Percentiles rank a stretch among this genome's conserved stretches.
Conservation (phyloP, 2,888 invertebrate genomes). For the Ceraclea dissimilis region DNA sequence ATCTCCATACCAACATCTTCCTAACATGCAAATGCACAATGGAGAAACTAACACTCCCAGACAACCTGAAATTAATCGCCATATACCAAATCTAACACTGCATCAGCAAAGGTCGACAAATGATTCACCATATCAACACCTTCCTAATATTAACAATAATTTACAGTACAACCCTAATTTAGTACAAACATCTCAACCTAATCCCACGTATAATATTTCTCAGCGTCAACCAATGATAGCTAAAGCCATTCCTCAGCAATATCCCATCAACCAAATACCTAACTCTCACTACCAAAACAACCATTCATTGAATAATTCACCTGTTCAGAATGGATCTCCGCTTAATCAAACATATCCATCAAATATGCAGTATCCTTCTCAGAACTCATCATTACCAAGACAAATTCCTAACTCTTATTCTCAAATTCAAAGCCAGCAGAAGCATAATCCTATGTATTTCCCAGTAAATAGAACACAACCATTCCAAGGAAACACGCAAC, state of each 20-base stretch:
- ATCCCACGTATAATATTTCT: slow-evolving; percentile 9
- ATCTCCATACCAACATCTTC: slow-evolving; percentile 21
- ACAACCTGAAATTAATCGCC: slow-evolving; percentile 5
- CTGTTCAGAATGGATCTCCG: slow-evolving; percentile 3
- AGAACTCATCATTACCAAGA: slow-evolving; percentile 32
- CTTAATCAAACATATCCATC: slow-evolving; percentile 11
- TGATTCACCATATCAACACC: slow-evolving; percentile 22
- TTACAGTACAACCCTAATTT: slow-evolving; percentile 1
- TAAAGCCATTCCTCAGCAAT: slow-evolving; percentile 7
- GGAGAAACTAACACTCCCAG: slow-evolving; percentile 38
- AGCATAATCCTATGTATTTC: slow-evolving; percentile 36
- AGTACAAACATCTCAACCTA: slow-evolving; percentile 5
- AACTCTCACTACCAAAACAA: slow-evolving; percentile 7
- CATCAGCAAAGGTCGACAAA: slow-evolving; percentile 18
- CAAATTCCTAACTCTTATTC: slow-evolving; percentile 39
- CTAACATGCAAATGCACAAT: slow-evolving; percentile 29
- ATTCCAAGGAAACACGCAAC: slow-evolving; percentile 30
- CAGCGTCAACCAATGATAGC: slow-evolving; percentile 6
- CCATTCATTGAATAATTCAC: slow-evolving; percentile 1
- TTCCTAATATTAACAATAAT: slow-evolving; percentile 16
- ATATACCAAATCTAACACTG: slow-evolving; percentile 12
- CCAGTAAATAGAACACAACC: slow-evolving; percentile 41
- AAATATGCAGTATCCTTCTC: slow-evolving; percentile 11
- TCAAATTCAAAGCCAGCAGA: slow-evolving; percentile 35
- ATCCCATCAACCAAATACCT: slow-evolving; percentile 3